These are phyloP conservation scores for Menidia menidia DNA, from an alignment of 2,797 vertebrate genomes.

Conservation along the genomic window DNA sequence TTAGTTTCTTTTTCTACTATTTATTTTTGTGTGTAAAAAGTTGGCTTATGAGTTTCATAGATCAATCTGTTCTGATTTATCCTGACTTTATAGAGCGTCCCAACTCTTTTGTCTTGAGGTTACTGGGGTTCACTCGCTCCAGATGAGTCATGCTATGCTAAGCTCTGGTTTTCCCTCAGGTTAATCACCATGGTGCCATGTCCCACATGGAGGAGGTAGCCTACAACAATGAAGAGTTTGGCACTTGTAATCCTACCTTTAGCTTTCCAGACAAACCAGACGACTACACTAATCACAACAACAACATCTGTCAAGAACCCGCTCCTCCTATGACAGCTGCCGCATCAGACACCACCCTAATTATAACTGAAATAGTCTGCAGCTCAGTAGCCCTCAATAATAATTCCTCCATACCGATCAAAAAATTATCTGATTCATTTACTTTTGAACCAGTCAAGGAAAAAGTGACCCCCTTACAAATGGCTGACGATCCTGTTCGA, in stretches of 20 bases:
- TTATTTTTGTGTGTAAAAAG: too few species aligned
- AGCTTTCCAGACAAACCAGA: conserved; percentile 60
- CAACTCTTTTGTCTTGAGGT: too few species aligned
- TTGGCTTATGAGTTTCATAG: too few species aligned
- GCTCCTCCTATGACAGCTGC: conserved; percentile 12
- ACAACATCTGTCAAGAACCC: conserved; percentile 16
- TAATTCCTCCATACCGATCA: conserved; percentile 32
- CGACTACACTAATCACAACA: conserved; percentile 52
- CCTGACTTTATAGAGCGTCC: too few species aligned
- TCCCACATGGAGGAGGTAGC: conserved; percentile 66
- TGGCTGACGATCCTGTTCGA: conserved; percentile 18
- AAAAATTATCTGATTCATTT: conserved; percentile 25
- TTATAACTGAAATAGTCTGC: conserved; percentile 21
- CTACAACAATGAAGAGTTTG: conserved; percentile 72
- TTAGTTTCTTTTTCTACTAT: too few species aligned
- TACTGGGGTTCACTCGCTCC: background rate
- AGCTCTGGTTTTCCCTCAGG: conserved; percentile 59
- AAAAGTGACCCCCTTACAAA: conserved; percentile 10
- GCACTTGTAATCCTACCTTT: conserved; percentile 72
- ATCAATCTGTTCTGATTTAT: too few species aligned
- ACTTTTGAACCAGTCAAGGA: conserved; percentile 2
- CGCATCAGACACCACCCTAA: conserved; percentile 26
- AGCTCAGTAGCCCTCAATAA: conserved; percentile 44
- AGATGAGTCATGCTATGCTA: background rate
- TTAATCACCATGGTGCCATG: conserved; percentile 64